Conservation (phyloP, 2,797 vertebrate species). For the Ciconia nigra region DNA sequence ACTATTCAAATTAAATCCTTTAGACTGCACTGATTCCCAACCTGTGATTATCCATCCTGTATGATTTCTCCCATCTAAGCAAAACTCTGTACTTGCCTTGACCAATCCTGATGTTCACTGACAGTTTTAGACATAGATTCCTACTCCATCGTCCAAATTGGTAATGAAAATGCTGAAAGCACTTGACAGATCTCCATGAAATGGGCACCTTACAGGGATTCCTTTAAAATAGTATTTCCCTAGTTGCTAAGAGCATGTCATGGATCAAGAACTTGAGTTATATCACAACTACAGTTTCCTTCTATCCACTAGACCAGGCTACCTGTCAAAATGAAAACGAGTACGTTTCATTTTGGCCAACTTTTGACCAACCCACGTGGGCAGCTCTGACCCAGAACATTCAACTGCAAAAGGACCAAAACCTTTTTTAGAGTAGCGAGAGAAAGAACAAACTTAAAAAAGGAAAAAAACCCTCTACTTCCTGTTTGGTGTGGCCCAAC, state of each 20-base stretch:
- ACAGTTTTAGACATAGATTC: background rate
- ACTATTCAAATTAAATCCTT: background rate
- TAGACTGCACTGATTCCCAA: background rate
- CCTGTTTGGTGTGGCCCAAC: background rate
- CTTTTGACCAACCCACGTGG: background rate
- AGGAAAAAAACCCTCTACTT: background rate
- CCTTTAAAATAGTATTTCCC: background rate
- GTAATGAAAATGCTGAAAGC: background rate
- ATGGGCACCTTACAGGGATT: background rate
- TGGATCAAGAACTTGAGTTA: background rate
- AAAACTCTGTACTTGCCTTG: background rate
- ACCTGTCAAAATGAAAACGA: background rate
- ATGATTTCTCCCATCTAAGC: background rate
- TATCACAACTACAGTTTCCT: background rate
- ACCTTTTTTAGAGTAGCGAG: background rate
- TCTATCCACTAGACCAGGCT: background rate
- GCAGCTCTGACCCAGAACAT: background rate
- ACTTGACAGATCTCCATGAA: background rate
- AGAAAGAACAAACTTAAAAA: background rate
- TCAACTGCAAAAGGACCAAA: background rate
- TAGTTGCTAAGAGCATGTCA: background rate
- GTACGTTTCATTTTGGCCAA: background rate
- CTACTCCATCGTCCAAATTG: background rate
- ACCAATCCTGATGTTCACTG: background rate
- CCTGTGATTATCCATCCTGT: background rate